phyloP scores from a whole-genome alignment of 1,140 invertebrate species.

The Hylyphantes graminicola region DNA sequence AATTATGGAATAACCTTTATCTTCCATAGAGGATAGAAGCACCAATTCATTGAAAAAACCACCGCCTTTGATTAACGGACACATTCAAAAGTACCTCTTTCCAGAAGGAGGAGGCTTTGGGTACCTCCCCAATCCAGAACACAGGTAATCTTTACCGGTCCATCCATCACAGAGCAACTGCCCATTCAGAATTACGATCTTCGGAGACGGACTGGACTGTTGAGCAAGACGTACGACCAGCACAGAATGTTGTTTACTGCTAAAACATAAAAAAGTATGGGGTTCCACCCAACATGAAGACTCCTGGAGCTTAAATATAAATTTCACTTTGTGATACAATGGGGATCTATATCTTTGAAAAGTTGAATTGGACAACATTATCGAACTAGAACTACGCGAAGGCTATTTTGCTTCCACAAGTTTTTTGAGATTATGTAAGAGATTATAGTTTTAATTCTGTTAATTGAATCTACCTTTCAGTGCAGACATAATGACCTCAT shows the following conservation, averaged over 20 bases:
- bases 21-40: too few species aligned
- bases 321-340: not conserved
- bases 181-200: conserved; percentile 52
- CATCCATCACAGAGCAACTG: conserved; percentile 39
- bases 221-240: conserved; percentile 16
- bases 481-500: too few species aligned
- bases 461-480: too few species aligned
- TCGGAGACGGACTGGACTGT: not conserved
- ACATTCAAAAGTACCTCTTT: not conserved
- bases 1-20: too few species aligned
- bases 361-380: too few species aligned
- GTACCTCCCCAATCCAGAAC: conserved; percentile 7
- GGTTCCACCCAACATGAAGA: conserved; percentile 26
- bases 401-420: too few species aligned
- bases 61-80: conserved; percentile 30
- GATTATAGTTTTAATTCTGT: too few species aligned
- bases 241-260: conserved; percentile 45
- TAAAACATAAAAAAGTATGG: not conserved
- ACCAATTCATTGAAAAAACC: not conserved
- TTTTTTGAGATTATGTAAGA: too few species aligned
- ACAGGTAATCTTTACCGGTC: conserved; percentile 20
- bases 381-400: too few species aligned
- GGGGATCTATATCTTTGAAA: too few species aligned
- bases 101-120: not conserved
- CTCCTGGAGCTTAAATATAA: not conserved